Evolutionary conservation across 23 tunicate genomes (phyloP).

Genomic region (Trididemnum clinides): DNA sequence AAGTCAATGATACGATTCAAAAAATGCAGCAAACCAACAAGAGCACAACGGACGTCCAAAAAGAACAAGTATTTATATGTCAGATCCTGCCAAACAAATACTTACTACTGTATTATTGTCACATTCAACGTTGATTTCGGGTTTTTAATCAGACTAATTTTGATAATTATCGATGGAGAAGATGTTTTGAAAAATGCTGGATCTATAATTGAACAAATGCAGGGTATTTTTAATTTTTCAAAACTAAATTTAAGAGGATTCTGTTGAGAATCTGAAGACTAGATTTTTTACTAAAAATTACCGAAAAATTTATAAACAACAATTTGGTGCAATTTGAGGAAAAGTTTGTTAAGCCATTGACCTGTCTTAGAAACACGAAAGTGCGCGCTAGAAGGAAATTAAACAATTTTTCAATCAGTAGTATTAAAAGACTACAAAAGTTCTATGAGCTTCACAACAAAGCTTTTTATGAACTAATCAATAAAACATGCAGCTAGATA

Average conservation of each 20-base stretch:
- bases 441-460: constrained; percentile 10
- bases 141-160: constrained; percentile 11
- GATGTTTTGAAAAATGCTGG: constrained; percentile 26
- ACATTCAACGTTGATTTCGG: constrained; percentile 20
- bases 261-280: constrained; percentile 32
- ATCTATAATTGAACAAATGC: constrained; percentile 38
- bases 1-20: no score
- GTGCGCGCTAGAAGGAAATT: constrained; percentile 4
- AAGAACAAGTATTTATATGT: no score
- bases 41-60: no score
- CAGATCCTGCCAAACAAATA: background rate
- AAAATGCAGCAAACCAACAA: no score
- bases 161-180: constrained; percentile 46
- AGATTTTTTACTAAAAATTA: constrained; percentile 28
- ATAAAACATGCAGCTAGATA: background rate
- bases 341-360: background rate
- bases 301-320: background rate
- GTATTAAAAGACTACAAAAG: background rate
- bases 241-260: constrained; percentile 44
- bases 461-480: background rate
- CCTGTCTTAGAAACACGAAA: background rate
- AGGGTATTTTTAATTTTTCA: constrained; percentile 39
- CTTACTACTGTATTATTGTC: constrained; percentile 7
- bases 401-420: background rate
- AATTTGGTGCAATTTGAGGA: no score